phyloP scores from a whole-genome alignment of 2,888 invertebrate species.

The Adelognathus sp. region DNA sequence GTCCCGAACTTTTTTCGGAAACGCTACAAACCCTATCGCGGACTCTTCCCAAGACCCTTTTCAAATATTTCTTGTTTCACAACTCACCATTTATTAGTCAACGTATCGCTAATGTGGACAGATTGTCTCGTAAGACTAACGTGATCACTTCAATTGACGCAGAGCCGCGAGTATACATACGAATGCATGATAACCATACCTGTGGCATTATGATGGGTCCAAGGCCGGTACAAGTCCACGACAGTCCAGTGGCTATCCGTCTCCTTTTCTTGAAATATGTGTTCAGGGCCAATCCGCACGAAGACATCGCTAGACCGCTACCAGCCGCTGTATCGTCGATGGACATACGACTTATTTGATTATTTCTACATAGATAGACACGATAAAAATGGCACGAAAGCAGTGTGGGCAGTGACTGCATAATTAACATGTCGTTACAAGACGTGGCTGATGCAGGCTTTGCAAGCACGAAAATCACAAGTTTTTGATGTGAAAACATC shows the following conservation, averaged over 20 bases:
- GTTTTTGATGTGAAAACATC: no score
- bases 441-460: background rate
- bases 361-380: background rate
- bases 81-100: background rate
- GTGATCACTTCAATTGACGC: background rate
- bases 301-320: conserved; percentile 86
- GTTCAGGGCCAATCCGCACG: conserved; percentile 88
- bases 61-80: no score
- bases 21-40: no score
- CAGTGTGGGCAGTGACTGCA: conserved; percentile 4
- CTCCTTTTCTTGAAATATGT: conserved; percentile 88
- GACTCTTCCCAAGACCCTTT: no score
- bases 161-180: background rate
- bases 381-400: background rate
- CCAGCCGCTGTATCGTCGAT: conserved; percentile 82
- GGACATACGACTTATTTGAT: conserved; percentile 35
- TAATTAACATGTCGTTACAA: background rate
- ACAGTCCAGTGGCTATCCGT: conserved; percentile 87
- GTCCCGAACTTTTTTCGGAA: no score
- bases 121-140: background rate
- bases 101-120: background rate
- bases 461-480: background rate
- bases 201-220: conserved; percentile 89
- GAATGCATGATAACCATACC: conserved; percentile 55
- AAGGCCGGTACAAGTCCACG: conserved; percentile 88